Base-by-base conservation (phyloP, 2,888 invertebrate species). In the Orthonevra nobilis region DNA sequence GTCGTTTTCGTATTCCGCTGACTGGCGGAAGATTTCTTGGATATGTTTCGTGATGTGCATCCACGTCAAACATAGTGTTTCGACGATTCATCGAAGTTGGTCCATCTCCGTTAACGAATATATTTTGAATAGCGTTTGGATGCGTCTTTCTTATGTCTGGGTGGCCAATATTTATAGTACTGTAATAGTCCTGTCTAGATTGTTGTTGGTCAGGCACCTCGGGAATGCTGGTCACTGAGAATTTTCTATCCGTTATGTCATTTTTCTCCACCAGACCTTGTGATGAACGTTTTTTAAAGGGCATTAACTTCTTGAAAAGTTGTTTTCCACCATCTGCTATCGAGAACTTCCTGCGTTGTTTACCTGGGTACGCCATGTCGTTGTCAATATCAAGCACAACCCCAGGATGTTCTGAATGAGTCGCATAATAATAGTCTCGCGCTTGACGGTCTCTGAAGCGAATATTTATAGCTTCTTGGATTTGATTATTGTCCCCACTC, bases 401-500 rank as follows among this genome's bases (percentile, higher is more conserved):
- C 0, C 60, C 28, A 20, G 58, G 44, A 38, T 85, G 82, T 3
- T 83, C 83, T 15, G 81, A 17, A 74, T 54, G 68, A 50, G 48
- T 82, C 79, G 81, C 82, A 72, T 84, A 85, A 6, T 85, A 63
- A 34, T 85, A 83, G 5, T 84, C 83, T 10, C 83, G 81, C n/a
- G 83, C 77, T 10, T 81, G 83, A 23, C 84, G 83, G 23, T 83
- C 85, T 60, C 84, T 85, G 61, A 82, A 85, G 9, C 89, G 86
- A 28, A 83, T 84, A 50, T 88, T 88, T 50, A 88, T 87, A 3
- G 86, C 87, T 82, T 88, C 84, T 82, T 88, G 88, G 17, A 89
- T 89, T 81, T 89, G 88, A 63, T 87, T 82, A 61, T 89, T 89
- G 69, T 89, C 88, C 2, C 89, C 89, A 58, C 88, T 87, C 89